Conservation (phyloP, 2,888 invertebrate genomes). For the Sinotaia quadrata region DNA sequence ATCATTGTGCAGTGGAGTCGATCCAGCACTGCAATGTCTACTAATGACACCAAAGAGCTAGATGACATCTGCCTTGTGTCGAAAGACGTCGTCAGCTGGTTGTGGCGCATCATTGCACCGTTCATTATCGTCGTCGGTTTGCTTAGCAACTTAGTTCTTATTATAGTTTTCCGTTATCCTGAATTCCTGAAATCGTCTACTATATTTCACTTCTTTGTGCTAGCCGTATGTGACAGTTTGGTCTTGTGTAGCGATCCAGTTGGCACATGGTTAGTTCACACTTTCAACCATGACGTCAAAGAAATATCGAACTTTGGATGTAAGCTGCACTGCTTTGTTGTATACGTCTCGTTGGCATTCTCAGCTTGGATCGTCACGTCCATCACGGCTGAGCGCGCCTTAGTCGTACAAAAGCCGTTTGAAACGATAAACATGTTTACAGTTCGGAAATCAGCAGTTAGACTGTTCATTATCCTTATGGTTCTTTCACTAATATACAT, state of each 20-base stretch:
- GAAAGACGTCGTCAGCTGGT: too few relatives aligned
- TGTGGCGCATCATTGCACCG: constrained; percentile 15
- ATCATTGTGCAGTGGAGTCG: too few relatives aligned
- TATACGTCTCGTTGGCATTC: constrained; percentile 18
- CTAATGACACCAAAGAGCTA: too few relatives aligned
- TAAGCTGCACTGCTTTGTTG: constrained; percentile 10
- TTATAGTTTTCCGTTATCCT: not conserved
- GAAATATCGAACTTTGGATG: constrained; percentile 5
- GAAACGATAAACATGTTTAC: constrained; percentile 2
- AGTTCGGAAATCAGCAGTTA: not conserved
- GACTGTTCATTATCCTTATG: constrained; percentile 1
- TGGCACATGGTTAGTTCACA: constrained; percentile 7
- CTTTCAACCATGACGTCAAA: constrained; percentile 8
- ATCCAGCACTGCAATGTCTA: too few relatives aligned
- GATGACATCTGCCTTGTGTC: too few relatives aligned
- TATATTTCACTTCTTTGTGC: constrained; percentile 10
- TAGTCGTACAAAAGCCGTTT: constrained; percentile 2
- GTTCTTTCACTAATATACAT: not conserved
- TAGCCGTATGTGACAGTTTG: constrained; percentile 7
- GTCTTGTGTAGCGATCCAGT: not conserved
- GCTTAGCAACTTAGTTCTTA: constrained; percentile 5
- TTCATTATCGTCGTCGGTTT: constrained; percentile 11
- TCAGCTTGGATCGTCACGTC: constrained; percentile 17
- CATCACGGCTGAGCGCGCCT: constrained; percentile 7
- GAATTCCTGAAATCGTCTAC: constrained; percentile 16